A percentile compares a stretch with the other conserved stretches of the same genome.
phyloP scores from a whole-genome alignment of 2,888 invertebrate genomes.

The Amorpha juglandis region DNA sequence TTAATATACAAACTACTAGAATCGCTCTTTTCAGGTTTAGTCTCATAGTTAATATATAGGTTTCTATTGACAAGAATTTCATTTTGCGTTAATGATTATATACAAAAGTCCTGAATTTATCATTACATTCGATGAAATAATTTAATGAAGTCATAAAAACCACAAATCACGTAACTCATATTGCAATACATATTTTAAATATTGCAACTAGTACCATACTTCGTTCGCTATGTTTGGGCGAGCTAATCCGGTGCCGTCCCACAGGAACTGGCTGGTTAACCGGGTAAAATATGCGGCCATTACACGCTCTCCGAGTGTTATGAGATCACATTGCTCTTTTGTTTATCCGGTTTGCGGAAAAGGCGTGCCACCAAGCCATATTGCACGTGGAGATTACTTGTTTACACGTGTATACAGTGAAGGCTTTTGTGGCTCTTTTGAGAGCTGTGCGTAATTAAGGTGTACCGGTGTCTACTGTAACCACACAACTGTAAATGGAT shows the following conservation, averaged over 20 bases:
- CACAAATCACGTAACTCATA: no score
- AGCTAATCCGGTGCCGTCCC: constrained; percentile 28
- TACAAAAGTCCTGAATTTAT: no score
- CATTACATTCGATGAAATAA: no score
- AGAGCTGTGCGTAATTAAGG: background rate
- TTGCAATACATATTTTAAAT: no score
- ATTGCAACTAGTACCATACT: background rate
- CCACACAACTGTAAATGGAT: no score
- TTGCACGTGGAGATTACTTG: constrained; percentile 25
- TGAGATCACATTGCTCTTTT: constrained; percentile 38
- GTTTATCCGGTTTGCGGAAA: constrained; percentile 34
- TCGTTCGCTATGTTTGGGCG: constrained; percentile 1
- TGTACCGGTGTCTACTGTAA: background rate
- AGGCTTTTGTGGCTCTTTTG: background rate
- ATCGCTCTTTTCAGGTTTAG: no score
- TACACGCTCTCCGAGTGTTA: constrained; percentile 33
- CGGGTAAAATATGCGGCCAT: constrained; percentile 37
- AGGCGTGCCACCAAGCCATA: constrained; percentile 25
- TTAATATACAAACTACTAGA: no score
- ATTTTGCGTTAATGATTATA: no score
- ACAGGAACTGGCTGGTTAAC: constrained; percentile 19
- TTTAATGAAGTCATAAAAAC: no score
- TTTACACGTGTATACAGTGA: constrained; percentile 6
- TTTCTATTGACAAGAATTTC: no score
- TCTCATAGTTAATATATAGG: no score